These are phyloP conservation scores for Bombycilla garrulus DNA, from an alignment of 2,113 vertebrate genomes.

Conservation along the genomic window DNA sequence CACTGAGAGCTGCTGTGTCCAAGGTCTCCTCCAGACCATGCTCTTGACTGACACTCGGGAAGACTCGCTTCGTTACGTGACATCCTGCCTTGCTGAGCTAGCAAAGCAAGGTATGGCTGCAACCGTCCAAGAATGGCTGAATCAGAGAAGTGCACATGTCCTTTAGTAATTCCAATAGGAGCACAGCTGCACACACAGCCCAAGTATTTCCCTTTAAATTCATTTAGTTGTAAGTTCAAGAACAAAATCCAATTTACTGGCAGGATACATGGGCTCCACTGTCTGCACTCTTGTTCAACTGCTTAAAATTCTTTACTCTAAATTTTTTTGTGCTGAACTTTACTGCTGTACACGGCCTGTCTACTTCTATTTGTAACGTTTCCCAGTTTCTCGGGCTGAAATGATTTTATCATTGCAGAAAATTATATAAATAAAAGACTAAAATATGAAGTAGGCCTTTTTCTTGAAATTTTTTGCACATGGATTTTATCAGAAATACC, in stretches of 20 bases:
- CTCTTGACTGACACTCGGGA: neutral
- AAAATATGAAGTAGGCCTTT: neutral
- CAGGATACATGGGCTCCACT: neutral
- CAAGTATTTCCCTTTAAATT: neutral
- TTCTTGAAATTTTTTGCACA: neutral
- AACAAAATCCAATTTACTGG: neutral
- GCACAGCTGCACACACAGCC: neutral
- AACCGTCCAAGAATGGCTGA: neutral
- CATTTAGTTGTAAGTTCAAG: neutral
- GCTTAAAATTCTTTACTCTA: neutral
- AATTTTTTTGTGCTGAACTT: neutral
- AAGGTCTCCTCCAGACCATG: slow-evolving; percentile 58
- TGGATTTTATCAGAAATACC: neutral
- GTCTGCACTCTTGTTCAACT: neutral
- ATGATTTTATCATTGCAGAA: neutral
- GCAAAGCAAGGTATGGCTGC: slow-evolving; percentile 62
- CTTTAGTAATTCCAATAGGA: neutral
- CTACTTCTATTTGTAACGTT: neutral
- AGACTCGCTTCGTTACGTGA: slow-evolving; percentile 60
- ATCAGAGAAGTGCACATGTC: neutral
- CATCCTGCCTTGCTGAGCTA: slow-evolving; percentile 64
- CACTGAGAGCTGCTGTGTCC: slow-evolving; percentile 47
- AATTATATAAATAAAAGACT: neutral
- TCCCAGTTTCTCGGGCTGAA: neutral
- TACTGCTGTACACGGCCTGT: neutral